These are phyloP conservation scores for Dryas iulia DNA, from an alignment of 1,140 invertebrate species.

Conservation along the genomic window DNA sequence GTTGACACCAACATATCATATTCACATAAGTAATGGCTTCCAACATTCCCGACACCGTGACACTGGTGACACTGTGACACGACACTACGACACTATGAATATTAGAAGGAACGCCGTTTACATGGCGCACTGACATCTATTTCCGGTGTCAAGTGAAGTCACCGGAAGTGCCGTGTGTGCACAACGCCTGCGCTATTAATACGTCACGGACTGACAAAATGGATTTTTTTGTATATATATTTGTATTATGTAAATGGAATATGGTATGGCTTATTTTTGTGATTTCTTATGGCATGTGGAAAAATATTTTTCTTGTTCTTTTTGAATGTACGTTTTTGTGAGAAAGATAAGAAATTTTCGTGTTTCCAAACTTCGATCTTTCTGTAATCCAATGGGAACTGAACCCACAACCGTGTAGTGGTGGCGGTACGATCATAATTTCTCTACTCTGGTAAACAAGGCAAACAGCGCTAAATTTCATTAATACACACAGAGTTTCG, in stretches of 20 bases:
- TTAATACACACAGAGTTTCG: too few relatives aligned
- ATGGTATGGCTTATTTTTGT: not conserved
- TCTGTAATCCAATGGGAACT: too few relatives aligned
- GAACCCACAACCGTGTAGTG: too few relatives aligned
- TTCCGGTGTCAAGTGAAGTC: slow-evolving; percentile 28
- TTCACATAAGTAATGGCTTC: not conserved
- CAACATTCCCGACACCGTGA: too few relatives aligned
- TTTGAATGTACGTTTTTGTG: too few relatives aligned
- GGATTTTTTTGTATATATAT: slow-evolving; percentile 9
- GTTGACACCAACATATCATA: not conserved
- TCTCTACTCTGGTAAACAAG: too few relatives aligned
- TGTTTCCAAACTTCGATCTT: too few relatives aligned
- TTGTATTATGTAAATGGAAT: not conserved
- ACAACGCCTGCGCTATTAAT: slow-evolving; percentile 37
- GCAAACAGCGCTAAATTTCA: too few relatives aligned
- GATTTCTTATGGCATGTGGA: too few relatives aligned
- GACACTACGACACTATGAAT: slow-evolving; percentile 17
- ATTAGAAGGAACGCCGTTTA: slow-evolving; percentile 25
- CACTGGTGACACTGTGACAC: not conserved
- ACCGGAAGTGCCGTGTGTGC: slow-evolving; percentile 36
- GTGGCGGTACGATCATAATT: too few relatives aligned
- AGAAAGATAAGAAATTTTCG: too few relatives aligned
- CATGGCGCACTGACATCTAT: slow-evolving; percentile 34
- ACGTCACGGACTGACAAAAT: slow-evolving; percentile 29
- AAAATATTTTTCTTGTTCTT: too few relatives aligned